phyloP scores from a whole-genome alignment of 1,140 invertebrate species.

The Steinernema feltiae region DNA sequence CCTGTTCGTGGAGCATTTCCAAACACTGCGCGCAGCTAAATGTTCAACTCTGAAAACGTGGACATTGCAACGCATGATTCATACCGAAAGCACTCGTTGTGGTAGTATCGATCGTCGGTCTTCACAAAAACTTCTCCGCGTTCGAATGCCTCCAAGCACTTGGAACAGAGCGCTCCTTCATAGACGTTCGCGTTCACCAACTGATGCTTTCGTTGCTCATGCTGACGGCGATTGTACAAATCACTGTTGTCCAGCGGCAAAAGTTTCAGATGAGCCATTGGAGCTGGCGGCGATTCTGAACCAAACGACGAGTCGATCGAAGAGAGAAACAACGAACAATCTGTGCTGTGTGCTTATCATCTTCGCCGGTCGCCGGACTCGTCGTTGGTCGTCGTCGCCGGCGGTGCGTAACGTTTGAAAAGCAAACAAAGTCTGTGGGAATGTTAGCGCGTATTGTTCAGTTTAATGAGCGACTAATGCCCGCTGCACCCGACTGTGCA shows the following conservation, averaged over 20 bases:
- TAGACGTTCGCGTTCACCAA: not conserved
- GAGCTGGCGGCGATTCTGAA: too few species aligned
- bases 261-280: not conserved
- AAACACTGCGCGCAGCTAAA: constrained; percentile 3
- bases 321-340: not conserved
- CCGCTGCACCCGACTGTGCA: too few species aligned
- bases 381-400: not conserved
- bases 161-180: not conserved
- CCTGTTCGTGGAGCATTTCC: not conserved
- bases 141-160: not conserved
- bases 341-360: not conserved
- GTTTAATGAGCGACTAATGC: too few species aligned
- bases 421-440: not conserved
- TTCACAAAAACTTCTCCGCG: not conserved
- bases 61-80: not conserved
- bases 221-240: not conserved
- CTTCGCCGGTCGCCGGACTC: not conserved
- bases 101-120: not conserved
- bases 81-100: constrained; percentile 6
- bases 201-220: not conserved
- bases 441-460: too few species aligned
- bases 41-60: too few species aligned
- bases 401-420: not conserved
- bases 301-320: not conserved
- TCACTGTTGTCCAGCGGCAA: not conserved